These are phyloP conservation scores for Pipistrellus kuhlii DNA, from an alignment of 2,797 vertebrate genomes.

Conservation along the genomic window DNA sequence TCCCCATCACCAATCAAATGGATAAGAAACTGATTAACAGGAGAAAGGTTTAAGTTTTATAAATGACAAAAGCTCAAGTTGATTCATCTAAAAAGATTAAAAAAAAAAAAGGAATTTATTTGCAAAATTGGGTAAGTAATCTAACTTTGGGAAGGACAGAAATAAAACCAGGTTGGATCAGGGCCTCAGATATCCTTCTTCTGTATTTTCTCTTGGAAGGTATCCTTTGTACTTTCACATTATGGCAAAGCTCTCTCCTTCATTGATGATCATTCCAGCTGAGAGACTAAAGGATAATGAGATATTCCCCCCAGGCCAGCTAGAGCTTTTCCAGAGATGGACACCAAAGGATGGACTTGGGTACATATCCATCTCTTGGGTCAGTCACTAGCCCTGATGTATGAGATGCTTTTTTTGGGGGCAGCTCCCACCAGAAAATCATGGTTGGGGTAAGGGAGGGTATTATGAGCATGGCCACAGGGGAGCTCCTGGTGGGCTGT, in stretches of 20 bases:
- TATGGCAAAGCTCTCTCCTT: background rate
- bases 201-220: background rate
- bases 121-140: background rate
- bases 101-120: background rate
- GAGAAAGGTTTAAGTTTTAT: background rate
- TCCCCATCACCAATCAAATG: background rate
- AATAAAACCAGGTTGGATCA: background rate
- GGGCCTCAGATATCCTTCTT: background rate
- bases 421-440: background rate
- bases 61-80: background rate
- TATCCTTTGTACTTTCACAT: background rate
- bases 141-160: background rate
- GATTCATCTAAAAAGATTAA: background rate
- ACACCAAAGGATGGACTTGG: background rate
- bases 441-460: background rate
- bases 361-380: background rate
- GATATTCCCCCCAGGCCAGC: background rate
- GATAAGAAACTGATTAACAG: constrained; percentile 4
- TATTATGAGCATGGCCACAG: background rate
- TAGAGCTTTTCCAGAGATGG: background rate
- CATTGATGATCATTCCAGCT: background rate
- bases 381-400: background rate
- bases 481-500: background rate
- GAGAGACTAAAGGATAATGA: background rate
- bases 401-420: background rate